Base-by-base conservation (phyloP, 2,888 invertebrate species). In the Marasmarcha lunaedactyla region DNA sequence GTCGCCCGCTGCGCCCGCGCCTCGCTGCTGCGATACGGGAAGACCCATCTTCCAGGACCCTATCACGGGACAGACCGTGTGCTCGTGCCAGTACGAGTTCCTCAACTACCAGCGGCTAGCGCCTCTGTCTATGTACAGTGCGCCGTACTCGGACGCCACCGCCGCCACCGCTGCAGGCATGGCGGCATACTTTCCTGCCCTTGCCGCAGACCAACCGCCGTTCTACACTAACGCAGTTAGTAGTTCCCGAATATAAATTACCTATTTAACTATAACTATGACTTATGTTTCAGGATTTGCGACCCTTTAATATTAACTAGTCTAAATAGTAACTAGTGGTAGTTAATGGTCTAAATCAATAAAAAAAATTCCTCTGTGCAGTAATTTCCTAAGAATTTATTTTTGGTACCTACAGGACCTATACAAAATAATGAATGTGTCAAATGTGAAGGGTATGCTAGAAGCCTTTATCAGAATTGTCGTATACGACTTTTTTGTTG, bases 41-140 rank as follows among this genome's bases (percentile, higher is more conserved):
- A 88, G 95, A 59, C 91, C 95, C 48, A 89, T 95, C 68, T 94
- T 93, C 84, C 93, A 93, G 65, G 94, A 94, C 77, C 94, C 94
- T 35, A 87, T 94, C 53, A 93, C 93, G 52, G 94, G 94, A 40
- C 93, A 94, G 76, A 93, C 91, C 41, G 90, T 94, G 48, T 94
- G 94, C 84, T 94, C 94, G 57, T 94, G 94, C 77, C 94, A 94
- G 74, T 94, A 94, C 83, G 94, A 94, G 81, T 88, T 95, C 56
- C 88, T 95, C 58, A 89, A 89, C 78, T 93, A 93, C 84, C 94
- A 93, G 79, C 87, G 93, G 63, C 86, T 94, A 46, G 91, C 88
- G 37, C 92, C 93, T 38, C 83, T 94, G 53, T 89, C 92, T 25
- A 93, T 93, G 87, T 91, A 91, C 85, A 90, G 90, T 67, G 86